Evolutionary conservation across 2,113 vertebrate species (phyloP).

Genomic region (Neolamprologus sp.): DNA sequence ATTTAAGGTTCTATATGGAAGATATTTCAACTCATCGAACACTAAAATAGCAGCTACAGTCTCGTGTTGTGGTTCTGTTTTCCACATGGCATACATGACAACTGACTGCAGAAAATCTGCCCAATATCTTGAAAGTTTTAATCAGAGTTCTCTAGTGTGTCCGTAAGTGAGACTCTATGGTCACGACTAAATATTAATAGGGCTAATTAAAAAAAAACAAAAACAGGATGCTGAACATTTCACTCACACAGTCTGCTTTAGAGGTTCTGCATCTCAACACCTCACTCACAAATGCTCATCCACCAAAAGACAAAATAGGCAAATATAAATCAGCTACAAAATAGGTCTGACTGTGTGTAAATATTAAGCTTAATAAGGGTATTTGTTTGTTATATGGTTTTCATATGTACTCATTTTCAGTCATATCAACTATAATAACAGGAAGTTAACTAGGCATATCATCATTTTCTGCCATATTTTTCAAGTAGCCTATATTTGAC

Average conservation of each 20-base stretch:
- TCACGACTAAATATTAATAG: background rate
- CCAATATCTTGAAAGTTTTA: background rate
- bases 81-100: background rate
- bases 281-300: background rate
- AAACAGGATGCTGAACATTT: background rate
- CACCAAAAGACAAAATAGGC: background rate
- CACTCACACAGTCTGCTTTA: background rate
- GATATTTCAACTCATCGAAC: background rate
- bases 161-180: background rate
- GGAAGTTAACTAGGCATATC: background rate
- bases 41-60: background rate
- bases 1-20: background rate
- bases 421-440: background rate
- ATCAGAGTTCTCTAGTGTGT: background rate
- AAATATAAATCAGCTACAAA: background rate
- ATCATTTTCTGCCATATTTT: background rate
- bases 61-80: background rate
- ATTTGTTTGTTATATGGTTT: background rate
- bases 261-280: background rate
- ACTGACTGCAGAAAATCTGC: background rate
- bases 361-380: background rate
- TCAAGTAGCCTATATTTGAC: background rate
- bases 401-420: background rate
- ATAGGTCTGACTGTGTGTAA: background rate
- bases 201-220: background rate